Conservation (phyloP, 2,888 invertebrate genomes). For the Clepsis dumicolana region DNA sequence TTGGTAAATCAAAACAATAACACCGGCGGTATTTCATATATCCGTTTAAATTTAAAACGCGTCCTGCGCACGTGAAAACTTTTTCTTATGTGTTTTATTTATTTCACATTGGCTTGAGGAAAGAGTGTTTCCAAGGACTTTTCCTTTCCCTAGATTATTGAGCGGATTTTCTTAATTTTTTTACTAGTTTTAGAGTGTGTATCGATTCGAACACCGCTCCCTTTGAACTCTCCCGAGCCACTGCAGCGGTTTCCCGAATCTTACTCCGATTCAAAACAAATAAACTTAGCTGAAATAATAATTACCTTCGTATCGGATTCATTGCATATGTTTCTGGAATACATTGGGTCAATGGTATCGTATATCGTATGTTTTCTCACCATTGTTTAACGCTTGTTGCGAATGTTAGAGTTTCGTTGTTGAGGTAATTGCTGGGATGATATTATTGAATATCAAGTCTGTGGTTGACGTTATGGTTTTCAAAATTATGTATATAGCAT, state of each 20-base stretch:
- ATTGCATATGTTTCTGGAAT: conserved; percentile 55
- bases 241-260: conserved; percentile 46
- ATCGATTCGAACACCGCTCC: conserved; percentile 40
- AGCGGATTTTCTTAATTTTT: conserved; percentile 5
- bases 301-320: conserved; percentile 55
- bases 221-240: conserved; percentile 44
- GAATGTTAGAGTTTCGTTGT: neutral
- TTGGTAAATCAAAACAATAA: conserved; percentile 45
- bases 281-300: conserved; percentile 62
- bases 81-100: neutral
- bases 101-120: neutral
- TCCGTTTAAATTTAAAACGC: conserved; percentile 18
- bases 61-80: neutral
- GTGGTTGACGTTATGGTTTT: neutral
- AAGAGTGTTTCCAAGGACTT: neutral
- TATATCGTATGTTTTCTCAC: conserved; percentile 8
- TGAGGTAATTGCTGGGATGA: neutral
- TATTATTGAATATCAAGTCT: neutral
- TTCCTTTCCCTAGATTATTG: neutral
- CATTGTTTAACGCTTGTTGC: neutral
- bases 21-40: conserved; percentile 26
- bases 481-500: no score
- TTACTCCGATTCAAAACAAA: conserved; percentile 59
- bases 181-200: conserved; percentile 1
- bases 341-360: conserved; percentile 21